These are phyloP conservation scores for Epizoanthus ramosus DNA, from an alignment of 92 coral and sea anemone genomes.

Conservation along the genomic window DNA sequence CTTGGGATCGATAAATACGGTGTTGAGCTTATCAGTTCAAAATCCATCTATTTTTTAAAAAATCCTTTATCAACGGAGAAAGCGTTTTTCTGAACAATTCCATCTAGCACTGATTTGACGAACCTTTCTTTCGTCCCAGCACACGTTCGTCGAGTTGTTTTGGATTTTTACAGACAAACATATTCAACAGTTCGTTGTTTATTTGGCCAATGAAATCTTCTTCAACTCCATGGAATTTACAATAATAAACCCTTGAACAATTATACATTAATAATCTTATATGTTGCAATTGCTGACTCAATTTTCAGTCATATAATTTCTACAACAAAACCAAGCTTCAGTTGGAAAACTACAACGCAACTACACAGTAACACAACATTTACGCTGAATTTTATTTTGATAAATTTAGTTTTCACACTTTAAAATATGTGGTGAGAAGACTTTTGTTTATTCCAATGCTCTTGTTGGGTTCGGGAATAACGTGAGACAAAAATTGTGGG, in stretches of 20 bases:
- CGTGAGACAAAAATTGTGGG: background rate
- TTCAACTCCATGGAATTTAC: background rate
- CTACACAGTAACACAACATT: background rate
- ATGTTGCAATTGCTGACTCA: background rate
- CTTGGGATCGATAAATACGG: too few species aligned
- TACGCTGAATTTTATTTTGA: background rate
- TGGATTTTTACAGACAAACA: constrained; percentile 4
- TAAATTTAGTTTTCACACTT: background rate
- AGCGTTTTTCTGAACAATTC: too few species aligned
- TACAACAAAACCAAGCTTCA: background rate
- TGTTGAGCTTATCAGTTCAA: too few species aligned
- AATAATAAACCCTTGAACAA: constrained; percentile 9
- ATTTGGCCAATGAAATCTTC: background rate
- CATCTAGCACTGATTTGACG: background rate
- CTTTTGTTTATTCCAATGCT: background rate
- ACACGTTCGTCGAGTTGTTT: background rate
- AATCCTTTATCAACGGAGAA: too few species aligned
- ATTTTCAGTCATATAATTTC: background rate
- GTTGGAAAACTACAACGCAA: background rate
- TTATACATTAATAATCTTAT: background rate
- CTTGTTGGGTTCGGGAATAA: constrained; percentile 1
- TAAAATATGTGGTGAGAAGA: background rate
- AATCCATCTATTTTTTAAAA: too few species aligned
- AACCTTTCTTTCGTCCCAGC: background rate
- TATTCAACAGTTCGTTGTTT: background rate